phyloP scores from a whole-genome alignment of 2,888 invertebrate genomes.

The Macrophya alboannulata region DNA sequence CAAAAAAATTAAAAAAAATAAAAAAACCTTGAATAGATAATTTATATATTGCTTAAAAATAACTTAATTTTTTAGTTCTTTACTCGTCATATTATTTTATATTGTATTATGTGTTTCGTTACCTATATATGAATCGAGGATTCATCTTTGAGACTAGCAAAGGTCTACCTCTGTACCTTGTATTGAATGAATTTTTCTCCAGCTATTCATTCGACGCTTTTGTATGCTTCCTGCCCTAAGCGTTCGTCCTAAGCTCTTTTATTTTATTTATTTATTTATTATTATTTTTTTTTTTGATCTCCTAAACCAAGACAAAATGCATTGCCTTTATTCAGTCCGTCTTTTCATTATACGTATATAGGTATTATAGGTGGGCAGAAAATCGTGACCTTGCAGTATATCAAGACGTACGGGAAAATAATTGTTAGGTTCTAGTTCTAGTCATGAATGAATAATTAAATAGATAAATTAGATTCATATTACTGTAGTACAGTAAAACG shows the following conservation, averaged over 20 bases:
- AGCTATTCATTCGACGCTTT: constrained; percentile 27
- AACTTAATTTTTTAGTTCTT: neutral
- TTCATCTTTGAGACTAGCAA: neutral
- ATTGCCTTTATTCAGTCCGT: neutral
- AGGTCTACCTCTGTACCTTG: neutral
- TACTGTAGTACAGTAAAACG: no score
- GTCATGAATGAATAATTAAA: neutral
- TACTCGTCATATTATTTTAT: neutral
- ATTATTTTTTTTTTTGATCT: neutral
- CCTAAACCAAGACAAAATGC: neutral
- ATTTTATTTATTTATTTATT: neutral
- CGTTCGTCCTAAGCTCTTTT: neutral
- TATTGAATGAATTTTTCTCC: neutral
- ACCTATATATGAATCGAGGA: neutral
- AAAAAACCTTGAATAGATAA: neutral
- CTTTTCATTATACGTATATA: neutral
- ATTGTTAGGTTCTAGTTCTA: neutral
- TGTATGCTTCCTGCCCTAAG: neutral
- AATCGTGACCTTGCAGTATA: neutral
- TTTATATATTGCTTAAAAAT: neutral
- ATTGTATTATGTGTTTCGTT: neutral
- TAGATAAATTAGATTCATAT: neutral
- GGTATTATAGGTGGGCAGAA: neutral
- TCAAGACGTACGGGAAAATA: neutral
- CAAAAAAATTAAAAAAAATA: neutral